Evolutionary conservation across 2,797 vertebrate species (phyloP), one percentile per base, ranked within the genome.

Genomic region (Parotocinclus haroldoi): DNA sequence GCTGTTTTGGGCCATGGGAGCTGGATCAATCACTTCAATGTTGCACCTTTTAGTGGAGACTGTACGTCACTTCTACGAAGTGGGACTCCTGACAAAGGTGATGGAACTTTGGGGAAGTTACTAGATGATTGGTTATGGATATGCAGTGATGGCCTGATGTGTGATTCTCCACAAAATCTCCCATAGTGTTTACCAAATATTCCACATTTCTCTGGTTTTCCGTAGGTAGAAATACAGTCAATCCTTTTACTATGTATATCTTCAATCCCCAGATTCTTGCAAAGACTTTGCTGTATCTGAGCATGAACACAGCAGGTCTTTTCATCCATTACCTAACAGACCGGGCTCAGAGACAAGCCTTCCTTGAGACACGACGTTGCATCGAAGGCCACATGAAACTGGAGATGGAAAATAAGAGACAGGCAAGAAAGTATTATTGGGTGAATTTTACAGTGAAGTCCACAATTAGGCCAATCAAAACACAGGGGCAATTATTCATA

Each of bases 311-410:
- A 66, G 89, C 87, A 1, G 89, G 89, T 19, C 78, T 91, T 59
- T 90, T 89, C 76, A 90, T 91, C 69, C 87, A 90, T 73, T 91
- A 91, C 79, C 82, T 92, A 71, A 88, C 89, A 4, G 90, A 90
- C 69, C 83, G 87, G 0, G 79, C 81, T n/a, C 90, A 92, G 77
- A 86, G 91, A 54, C 88, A 91, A 70, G 89, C 88, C 38, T 92
- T 92, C 73, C 80, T 91, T 14, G 88, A 92, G 80, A 92, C 89
- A 0, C 85, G 89, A 1, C 86, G 87, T 40, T 89, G 88, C 78
- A 90, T 90, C 1, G 87, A 90, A 74, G 89, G 89, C 10, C 88
- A 82, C 67, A 84, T 92, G 76, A 88, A 85, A 79, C 82, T 91
- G 38, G 89, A 91, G 72, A 78, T 84, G 53, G 89, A 91, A 71